Percentiles rank a stretch among this genome's conserved stretches.
phyloP scores from a whole-genome alignment of 1,140 invertebrate genomes.

The Brachionus angularis region DNA sequence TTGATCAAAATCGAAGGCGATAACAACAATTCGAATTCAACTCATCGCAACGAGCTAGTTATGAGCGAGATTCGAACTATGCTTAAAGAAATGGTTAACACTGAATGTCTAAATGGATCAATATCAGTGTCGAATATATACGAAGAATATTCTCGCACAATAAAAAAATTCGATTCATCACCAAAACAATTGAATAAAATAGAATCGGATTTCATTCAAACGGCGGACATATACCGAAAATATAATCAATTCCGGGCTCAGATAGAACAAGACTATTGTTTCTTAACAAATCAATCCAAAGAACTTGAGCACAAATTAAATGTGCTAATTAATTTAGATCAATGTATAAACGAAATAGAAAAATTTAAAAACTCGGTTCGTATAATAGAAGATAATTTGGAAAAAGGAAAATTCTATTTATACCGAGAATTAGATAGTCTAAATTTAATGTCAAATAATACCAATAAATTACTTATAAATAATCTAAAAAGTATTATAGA shows the following conservation, averaged over 20 bases:
- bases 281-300: slow-evolving; percentile 3
- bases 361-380: slow-evolving; percentile 35
- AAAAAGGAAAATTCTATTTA: slow-evolving; percentile 34
- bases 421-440: slow-evolving; percentile 19
- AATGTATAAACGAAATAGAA: slow-evolving; percentile 25
- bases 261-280: slow-evolving; percentile 23
- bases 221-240: slow-evolving; percentile 4
- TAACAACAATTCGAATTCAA: background rate
- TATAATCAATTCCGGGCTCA: slow-evolving; percentile 31
- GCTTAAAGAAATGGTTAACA: slow-evolving; percentile 39
- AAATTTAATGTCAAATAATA: background rate
- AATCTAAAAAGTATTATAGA: slow-evolving; percentile 23
- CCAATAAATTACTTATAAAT: background rate
- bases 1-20: slow-evolving; percentile 24
- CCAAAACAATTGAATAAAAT: slow-evolving; percentile 25
- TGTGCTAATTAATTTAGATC: background rate
- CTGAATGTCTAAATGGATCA: background rate
- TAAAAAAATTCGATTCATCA: background rate
- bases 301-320: slow-evolving; percentile 12
- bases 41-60: background rate
- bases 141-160: slow-evolving; percentile 20
- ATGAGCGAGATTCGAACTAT: slow-evolving; percentile 31
- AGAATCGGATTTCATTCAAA: slow-evolving; percentile 20
- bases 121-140: background rate
- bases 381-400: slow-evolving; percentile 6